phyloP scores from a whole-genome alignment of 2,888 invertebrate genomes.

The Antheraea assamensis region DNA sequence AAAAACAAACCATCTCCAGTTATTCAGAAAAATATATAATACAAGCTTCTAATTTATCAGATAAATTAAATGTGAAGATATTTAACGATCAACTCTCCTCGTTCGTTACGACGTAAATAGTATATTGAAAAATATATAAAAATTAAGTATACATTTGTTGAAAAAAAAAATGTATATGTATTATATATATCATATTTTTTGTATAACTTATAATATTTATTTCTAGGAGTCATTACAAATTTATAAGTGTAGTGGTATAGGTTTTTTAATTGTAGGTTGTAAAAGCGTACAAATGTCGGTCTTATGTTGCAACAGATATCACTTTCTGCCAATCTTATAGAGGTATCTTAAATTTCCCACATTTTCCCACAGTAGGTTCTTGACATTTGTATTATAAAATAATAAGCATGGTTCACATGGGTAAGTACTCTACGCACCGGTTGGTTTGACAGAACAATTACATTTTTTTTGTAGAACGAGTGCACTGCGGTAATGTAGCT shows the following conservation, averaged over 20 bases:
- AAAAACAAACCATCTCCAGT: neutral
- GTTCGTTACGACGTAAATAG: conserved; percentile 17
- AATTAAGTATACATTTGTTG: no score
- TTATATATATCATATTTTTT: no score
- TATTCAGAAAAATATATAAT: neutral
- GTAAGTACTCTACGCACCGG: conserved; percentile 6
- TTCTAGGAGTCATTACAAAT: no score
- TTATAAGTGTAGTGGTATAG: neutral
- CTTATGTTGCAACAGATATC: neutral
- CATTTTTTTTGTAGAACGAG: conserved; percentile 16
- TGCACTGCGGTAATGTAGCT: neutral
- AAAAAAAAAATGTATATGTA: no score
- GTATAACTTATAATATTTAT: no score
- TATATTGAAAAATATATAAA: neutral
- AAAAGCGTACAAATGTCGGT: neutral
- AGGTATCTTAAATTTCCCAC: conserved; percentile 12
- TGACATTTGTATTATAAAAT: conserved; percentile 13
- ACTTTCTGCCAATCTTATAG: conserved; percentile 8
- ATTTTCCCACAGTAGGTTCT: conserved; percentile 15
- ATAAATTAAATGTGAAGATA: conserved; percentile 13
- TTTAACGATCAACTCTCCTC: conserved; percentile 12
- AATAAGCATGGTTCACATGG: conserved; percentile 20
- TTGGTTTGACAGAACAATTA: conserved; percentile 23
- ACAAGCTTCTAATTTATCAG: conserved; percentile 14
- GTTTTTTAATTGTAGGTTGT: neutral